phyloP scores from a whole-genome alignment of 1,140 invertebrate species.

The Achatina immaculata region DNA sequence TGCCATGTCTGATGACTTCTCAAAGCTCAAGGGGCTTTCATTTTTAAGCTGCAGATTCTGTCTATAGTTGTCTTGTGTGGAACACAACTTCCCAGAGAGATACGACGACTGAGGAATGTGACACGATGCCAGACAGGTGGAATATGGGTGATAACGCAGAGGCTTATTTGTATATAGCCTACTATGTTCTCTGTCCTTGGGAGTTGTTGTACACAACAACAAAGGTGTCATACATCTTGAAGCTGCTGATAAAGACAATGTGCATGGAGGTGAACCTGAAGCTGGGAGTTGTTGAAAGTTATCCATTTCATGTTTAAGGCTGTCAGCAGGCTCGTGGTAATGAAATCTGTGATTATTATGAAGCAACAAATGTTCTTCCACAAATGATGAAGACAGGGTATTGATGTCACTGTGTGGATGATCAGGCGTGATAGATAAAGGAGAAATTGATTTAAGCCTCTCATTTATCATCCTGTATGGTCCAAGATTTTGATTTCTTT shows the following conservation, averaged over 20 bases:
- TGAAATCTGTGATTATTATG: background rate
- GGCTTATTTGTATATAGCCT: background rate
- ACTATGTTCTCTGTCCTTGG: background rate
- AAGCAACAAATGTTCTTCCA: background rate
- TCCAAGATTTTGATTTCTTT: background rate
- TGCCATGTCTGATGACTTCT: background rate
- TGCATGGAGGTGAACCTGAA: background rate
- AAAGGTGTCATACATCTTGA: background rate
- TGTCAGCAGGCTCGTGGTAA: background rate
- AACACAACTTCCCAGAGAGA: background rate
- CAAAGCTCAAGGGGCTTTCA: background rate
- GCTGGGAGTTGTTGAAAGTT: background rate
- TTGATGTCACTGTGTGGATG: background rate
- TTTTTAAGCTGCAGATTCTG: background rate
- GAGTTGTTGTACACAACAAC: background rate
- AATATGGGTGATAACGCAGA: background rate
- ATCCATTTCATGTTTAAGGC: background rate
- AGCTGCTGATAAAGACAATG: background rate
- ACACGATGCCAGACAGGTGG: too few species aligned
- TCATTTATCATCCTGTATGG: background rate
- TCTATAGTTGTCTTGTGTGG: background rate
- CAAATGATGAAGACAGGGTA: background rate
- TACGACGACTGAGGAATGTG: background rate
- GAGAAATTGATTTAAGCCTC: background rate
- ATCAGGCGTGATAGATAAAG: background rate